Base-by-base conservation (phyloP, 2,888 invertebrate genomes). In the Carterocephalus palaemon region DNA sequence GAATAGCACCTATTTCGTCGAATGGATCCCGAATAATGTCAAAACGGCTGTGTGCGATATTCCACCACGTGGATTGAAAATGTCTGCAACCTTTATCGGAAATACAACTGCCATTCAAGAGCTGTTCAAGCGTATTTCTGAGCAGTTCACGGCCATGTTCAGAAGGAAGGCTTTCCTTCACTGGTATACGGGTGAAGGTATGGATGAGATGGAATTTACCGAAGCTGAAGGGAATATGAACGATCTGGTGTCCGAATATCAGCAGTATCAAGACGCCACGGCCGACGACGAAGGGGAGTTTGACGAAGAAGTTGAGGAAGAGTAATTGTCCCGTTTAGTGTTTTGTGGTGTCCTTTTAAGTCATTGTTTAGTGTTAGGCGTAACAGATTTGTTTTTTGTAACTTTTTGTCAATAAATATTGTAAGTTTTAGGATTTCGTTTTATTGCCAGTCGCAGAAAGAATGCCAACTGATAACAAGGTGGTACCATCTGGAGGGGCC, bases 171-270 rank as follows among this genome's bases (percentile, higher is more conserved):
- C 97, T 71, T 97, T 97, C 90, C 89, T 97, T 62, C 96, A 97
- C 88, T 97, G 96, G 96, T 97, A 96, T 87, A 96, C 95, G 22
- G 96, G 96, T 37, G 96, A 97, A 75, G 97, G 97, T 53, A 97
- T 97, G 96, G 96, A 97, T 71, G 96, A 96, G 78, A 92, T 95
- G 93, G 97, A 97, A 79, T 97, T 97, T 86, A 95, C 95, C 13
- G 96, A 97, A 72, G 97, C 97, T 10, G 96, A 97, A 75, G 94
- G 94, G 66, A 97, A 97, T 88, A 95, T 97, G 93, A 95, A 93
- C 65, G 95, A 95, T 71, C 81, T 95, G 69, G 93, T 95, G 15
- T 94, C 94, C 0, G 96, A 96, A 71, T 96, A 96, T 74, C 95
- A 96, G 73, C 96, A 96, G 74, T 96, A 96, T 79, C 95, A 96